phyloP scores from a whole-genome alignment of 2,113 vertebrate species.

The Pseudopipra pipra region DNA sequence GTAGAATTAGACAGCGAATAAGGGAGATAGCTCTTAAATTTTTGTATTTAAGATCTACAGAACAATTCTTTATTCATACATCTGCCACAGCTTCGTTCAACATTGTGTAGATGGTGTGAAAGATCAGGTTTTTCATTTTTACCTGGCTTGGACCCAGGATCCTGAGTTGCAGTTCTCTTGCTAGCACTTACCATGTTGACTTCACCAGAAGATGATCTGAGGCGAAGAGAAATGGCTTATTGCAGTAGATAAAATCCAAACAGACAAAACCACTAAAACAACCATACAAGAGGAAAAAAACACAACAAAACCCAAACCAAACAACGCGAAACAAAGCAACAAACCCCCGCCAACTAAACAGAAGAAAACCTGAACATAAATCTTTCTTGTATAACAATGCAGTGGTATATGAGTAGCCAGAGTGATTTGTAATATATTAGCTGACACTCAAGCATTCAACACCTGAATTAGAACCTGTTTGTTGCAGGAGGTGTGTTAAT shows the following conservation, averaged over 20 bases:
- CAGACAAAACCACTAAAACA: background rate
- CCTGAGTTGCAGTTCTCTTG: background rate
- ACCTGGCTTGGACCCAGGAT: background rate
- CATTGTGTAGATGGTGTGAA: background rate
- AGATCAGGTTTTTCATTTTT: background rate
- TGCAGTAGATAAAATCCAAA: background rate
- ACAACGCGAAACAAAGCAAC: background rate
- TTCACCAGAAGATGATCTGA: background rate
- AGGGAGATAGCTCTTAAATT: background rate
- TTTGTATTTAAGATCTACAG: background rate
- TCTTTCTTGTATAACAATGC: background rate
- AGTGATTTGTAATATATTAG: background rate
- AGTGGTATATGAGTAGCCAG: background rate
- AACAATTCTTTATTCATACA: background rate
- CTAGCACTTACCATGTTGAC: background rate
- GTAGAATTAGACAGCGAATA: background rate
- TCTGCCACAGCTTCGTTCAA: background rate
- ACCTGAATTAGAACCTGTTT: background rate
- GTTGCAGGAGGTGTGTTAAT: background rate
- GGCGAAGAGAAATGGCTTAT: background rate
- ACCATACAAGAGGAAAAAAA: accelerated
- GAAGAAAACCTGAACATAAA: background rate
- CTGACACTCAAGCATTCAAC: background rate
- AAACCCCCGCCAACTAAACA: background rate
- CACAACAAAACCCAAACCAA: background rate